Conservation (phyloP, 2,888 invertebrate genomes). For the Antitype chi region DNA sequence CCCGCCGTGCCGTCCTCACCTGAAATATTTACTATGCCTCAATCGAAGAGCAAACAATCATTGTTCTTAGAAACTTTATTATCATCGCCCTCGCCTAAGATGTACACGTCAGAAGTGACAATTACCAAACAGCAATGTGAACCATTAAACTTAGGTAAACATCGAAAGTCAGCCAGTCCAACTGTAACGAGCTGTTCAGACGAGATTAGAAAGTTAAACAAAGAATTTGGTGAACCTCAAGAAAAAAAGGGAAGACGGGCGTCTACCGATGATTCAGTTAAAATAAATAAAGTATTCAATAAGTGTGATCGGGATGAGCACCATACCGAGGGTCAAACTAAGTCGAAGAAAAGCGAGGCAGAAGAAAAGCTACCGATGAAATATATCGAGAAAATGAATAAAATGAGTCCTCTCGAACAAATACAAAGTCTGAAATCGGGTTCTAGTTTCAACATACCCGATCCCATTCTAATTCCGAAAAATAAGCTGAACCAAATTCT, state of each 20-base stretch:
- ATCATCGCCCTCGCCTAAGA: constrained; percentile 91
- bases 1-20: constrained; percentile 93
- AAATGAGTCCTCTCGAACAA: constrained; percentile 92
- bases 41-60: constrained; percentile 87
- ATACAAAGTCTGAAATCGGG: constrained; percentile 92
- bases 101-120: constrained; percentile 90
- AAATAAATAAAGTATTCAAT: constrained; percentile 83
- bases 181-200: constrained; percentile 94
- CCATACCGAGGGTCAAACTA: constrained; percentile 67
- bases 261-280: constrained; percentile 81
- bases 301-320: constrained; percentile 78
- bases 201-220: constrained; percentile 91
- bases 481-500: constrained; percentile 93
- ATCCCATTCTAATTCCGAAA: constrained; percentile 95
- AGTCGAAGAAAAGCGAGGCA: constrained; percentile 69
- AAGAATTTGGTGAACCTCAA: constrained; percentile 88
- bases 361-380: constrained; percentile 69
- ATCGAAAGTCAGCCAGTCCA: constrained; percentile 92
- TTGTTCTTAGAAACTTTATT: constrained; percentile 92
- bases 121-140: constrained; percentile 91
- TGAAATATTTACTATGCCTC: constrained; percentile 91
- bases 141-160: constrained; percentile 93
- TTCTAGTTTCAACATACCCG: constrained; percentile 93
- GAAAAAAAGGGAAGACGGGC: constrained; percentile 84
- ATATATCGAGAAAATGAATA: constrained; percentile 67